Conservation (phyloP, 2,888 invertebrate genomes). For the Drosophila tripunctata region DNA sequence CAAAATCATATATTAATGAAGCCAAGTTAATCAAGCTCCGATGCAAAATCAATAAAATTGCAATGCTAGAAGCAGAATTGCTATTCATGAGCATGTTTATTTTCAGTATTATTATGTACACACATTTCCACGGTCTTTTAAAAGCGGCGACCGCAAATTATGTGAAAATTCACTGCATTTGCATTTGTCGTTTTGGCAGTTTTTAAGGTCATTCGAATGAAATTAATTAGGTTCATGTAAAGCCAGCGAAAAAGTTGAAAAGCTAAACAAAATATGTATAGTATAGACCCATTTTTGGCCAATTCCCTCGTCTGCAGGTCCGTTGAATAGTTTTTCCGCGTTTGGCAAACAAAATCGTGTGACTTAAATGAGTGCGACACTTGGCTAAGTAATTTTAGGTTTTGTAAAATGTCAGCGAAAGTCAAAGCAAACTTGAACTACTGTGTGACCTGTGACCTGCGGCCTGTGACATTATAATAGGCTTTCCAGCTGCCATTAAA, state of each 20-base stretch:
- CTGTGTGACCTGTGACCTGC: conserved; percentile 7
- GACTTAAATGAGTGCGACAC: conserved; percentile 50
- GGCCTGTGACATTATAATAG: conserved; percentile 58
- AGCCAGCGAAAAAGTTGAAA: conserved; percentile 61
- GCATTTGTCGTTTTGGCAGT: conserved; percentile 52
- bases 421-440: conserved; percentile 65
- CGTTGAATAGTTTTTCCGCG: conserved; percentile 2
- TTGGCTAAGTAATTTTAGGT: conserved; percentile 53
- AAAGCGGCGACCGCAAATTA: conserved; percentile 40
- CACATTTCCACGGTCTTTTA: conserved; percentile 16
- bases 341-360: conserved; percentile 3
- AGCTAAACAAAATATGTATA: conserved; percentile 36
- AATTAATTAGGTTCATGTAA: conserved; percentile 81
- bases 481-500: conserved; percentile 69
- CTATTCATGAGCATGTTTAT: too few relatives aligned
- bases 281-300: background rate
- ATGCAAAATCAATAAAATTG: conserved; percentile 60
- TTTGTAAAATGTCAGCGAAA: conserved; percentile 59
- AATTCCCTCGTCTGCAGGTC: background rate
- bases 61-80: too few relatives aligned
- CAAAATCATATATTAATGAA: conserved; percentile 64
- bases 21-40: conserved; percentile 52
- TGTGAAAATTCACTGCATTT: conserved; percentile 49
- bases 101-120: background rate
- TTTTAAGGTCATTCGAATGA: conserved; percentile 74